Evolutionary conservation across 1,140 invertebrate genomes (phyloP).

Genomic region (Lepidurus packardi): DNA sequence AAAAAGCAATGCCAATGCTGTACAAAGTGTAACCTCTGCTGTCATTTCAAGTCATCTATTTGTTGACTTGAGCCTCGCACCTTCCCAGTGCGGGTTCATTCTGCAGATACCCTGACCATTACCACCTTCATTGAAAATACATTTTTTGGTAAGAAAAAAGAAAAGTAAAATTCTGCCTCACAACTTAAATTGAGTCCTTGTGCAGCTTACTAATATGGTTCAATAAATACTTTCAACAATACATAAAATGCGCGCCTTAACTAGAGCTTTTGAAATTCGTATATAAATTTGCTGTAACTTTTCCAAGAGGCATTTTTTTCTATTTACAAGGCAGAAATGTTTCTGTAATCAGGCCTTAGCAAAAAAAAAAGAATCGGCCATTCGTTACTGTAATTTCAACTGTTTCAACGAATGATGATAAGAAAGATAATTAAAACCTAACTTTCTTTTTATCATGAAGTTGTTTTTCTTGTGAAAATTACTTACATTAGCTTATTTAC

Average conservation of each 20-base stretch:
- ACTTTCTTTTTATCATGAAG: too few species aligned
- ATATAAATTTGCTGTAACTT: neutral
- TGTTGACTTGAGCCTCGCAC: slow-evolving; percentile 20
- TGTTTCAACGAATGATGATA: too few species aligned
- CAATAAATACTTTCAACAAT: too few species aligned
- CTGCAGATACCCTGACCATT: slow-evolving; percentile 13
- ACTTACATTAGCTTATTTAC: too few species aligned
- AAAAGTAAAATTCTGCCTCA: neutral
- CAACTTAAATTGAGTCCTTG: neutral
- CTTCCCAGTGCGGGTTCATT: slow-evolving; percentile 8
- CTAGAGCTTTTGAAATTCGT: neutral
- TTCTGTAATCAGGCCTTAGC: too few species aligned
- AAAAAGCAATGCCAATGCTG: slow-evolving; percentile 21
- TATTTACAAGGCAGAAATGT: too few species aligned
- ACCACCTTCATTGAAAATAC: slow-evolving; percentile 16
- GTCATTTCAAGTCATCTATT: slow-evolving; percentile 20
- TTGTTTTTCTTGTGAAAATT: too few species aligned
- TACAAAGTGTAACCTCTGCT: slow-evolving; percentile 21
- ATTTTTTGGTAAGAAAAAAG: slow-evolving; percentile 14
- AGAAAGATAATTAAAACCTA: too few species aligned
- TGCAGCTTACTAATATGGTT: too few species aligned
- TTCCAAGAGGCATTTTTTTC: neutral
- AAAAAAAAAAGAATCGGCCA: too few species aligned
- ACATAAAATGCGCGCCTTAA: too few species aligned
- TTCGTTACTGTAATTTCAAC: too few species aligned